phyloP scores from a whole-genome alignment of 2,113 vertebrate species.

The Neomonachus schauinslandi region DNA sequence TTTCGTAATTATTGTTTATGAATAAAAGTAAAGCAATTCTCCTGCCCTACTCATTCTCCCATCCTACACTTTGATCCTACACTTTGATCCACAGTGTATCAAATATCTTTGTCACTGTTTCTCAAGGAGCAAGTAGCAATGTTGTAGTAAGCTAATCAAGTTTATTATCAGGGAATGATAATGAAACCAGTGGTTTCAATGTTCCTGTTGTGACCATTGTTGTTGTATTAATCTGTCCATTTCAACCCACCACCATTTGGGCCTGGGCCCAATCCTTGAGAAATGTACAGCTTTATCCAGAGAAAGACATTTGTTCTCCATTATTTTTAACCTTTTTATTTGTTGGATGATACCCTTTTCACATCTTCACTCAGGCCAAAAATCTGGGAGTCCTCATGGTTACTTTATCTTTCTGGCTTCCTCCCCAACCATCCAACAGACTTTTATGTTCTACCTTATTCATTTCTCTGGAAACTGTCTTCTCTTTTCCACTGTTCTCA shows the following conservation, averaged over 20 bases:
- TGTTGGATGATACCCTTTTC: not conserved
- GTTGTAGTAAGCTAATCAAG: not conserved
- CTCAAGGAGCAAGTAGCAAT: not conserved
- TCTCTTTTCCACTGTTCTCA: not conserved
- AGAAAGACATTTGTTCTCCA: not conserved
- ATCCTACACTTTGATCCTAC: not conserved
- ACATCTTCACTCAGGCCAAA: not conserved
- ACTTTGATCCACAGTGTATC: not conserved
- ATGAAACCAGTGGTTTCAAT: not conserved
- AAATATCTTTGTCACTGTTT: not conserved
- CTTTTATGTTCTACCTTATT: not conserved
- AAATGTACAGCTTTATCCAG: not conserved
- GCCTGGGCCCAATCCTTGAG: not conserved
- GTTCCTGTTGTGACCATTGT: not conserved
- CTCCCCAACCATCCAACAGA: not conserved
- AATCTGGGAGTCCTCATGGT: not conserved
- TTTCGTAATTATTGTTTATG: not conserved
- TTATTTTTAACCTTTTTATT: not conserved
- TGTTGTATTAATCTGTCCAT: not conserved
- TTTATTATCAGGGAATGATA: not conserved
- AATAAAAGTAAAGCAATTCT: not conserved
- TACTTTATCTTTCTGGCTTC: not conserved
- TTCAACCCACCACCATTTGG: not conserved
- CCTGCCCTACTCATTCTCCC: not conserved
- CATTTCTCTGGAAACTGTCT: not conserved